Evolutionary conservation across 2,888 invertebrate genomes (phyloP).

Genomic region (Athripsodes cinereus): DNA sequence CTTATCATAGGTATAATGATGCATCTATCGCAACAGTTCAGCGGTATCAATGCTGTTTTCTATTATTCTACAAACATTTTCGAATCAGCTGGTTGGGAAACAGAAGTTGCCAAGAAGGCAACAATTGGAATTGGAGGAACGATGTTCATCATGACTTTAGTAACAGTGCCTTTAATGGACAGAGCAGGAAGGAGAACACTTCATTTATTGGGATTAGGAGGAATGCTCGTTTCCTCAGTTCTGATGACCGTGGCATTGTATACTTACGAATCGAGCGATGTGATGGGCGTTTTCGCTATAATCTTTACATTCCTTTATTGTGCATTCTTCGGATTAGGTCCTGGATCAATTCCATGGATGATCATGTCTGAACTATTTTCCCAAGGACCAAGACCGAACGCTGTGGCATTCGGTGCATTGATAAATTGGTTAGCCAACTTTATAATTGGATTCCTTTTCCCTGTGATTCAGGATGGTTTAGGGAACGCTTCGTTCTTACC

Average conservation of each 20-base stretch:
- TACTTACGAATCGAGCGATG: constrained; percentile 39
- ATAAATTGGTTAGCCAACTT: constrained; percentile 51
- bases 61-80: constrained; percentile 67
- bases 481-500: constrained; percentile 46
- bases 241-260: constrained; percentile 57
- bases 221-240: constrained; percentile 67
- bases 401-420: constrained; percentile 46
- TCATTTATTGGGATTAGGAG: constrained; percentile 63
- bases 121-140: constrained; percentile 67
- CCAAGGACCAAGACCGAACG: constrained; percentile 46
- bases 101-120: constrained; percentile 56
- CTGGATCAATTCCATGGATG: constrained; percentile 52
- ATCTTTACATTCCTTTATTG: constrained; percentile 47
- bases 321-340: constrained; percentile 48
- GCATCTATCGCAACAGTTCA: constrained; percentile 48
- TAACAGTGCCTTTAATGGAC: constrained; percentile 71
- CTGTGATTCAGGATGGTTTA: constrained; percentile 36
- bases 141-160: constrained; percentile 67
- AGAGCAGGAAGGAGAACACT: constrained; percentile 62
- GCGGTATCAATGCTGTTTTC: constrained; percentile 55
- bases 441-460: constrained; percentile 45
- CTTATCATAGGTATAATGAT: constrained; percentile 47
- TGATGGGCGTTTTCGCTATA: constrained; percentile 47
- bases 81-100: constrained; percentile 53
- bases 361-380: constrained; percentile 48